These are phyloP conservation scores for Athetis lepigone DNA, from an alignment of 2,888 invertebrate species.

Conservation along the genomic window DNA sequence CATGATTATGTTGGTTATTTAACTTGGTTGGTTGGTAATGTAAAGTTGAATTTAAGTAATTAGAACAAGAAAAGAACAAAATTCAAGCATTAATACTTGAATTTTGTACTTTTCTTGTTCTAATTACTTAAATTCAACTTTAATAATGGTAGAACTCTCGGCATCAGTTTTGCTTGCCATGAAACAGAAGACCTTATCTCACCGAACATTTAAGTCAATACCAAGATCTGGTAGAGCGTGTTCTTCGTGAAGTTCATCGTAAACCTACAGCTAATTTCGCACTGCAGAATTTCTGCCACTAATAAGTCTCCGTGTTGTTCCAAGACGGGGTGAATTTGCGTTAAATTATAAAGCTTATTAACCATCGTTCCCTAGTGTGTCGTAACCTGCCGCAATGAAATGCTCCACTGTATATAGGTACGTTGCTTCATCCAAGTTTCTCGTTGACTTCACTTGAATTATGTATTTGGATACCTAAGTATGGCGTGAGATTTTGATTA, in stretches of 20 bases:
- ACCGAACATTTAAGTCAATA: slow-evolving; percentile 31
- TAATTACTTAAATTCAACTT: too few species aligned
- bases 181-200: slow-evolving; percentile 10
- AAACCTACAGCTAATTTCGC: slow-evolving; percentile 73
- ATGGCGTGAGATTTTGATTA: slow-evolving; percentile 70
- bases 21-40: too few species aligned
- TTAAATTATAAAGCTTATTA: slow-evolving; percentile 89
- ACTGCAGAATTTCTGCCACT: slow-evolving; percentile 71
- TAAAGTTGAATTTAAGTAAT: too few species aligned
- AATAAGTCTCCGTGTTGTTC: slow-evolving; percentile 79
- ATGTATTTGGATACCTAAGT: slow-evolving; percentile 71
- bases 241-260: slow-evolving; percentile 54
- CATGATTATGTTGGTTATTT: too few species aligned
- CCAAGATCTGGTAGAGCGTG: slow-evolving; percentile 39
- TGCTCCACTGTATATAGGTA: slow-evolving; percentile 67
- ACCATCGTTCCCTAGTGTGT: slow-evolving; percentile 85
- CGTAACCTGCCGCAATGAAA: slow-evolving; percentile 84
- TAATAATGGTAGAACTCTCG: too few species aligned
- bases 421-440: slow-evolving; percentile 68
- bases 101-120: too few species aligned
- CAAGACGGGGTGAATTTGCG: slow-evolving; percentile 76
- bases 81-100: too few species aligned
- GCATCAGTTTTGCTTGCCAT: too few species aligned
- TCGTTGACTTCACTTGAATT: slow-evolving; percentile 69
- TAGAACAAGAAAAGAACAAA: too few species aligned